Percentiles rank a stretch among this genome's conserved stretches.
Conservation (phyloP, 1,140 invertebrate genomes). For the Chironomus tepperi region DNA sequence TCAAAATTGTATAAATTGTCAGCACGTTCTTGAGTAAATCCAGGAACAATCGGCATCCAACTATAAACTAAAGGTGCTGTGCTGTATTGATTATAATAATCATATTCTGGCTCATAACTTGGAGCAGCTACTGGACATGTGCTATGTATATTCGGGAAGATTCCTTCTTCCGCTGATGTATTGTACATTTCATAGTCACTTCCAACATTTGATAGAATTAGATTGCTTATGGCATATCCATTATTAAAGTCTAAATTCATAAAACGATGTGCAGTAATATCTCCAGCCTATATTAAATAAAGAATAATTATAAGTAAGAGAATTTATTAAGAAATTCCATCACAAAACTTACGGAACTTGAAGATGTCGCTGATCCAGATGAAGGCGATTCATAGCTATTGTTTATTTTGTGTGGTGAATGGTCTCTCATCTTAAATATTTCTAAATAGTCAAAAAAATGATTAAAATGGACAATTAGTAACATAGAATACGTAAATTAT, state of each 20-base stretch:
- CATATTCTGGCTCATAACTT: conserved; percentile 15
- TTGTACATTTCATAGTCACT: background rate
- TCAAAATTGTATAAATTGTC: conserved; percentile 6
- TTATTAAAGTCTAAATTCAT: no score
- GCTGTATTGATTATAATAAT: conserved; percentile 16
- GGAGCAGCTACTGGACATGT: background rate
- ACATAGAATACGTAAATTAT: no score
- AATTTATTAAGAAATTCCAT: background rate
- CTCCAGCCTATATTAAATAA: background rate
- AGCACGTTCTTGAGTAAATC: background rate
- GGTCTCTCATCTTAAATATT: background rate
- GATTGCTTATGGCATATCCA: no score
- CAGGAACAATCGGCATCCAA: conserved; percentile 10
- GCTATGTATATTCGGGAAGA: background rate
- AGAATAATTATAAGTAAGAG: no score
- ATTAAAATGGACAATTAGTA: no score
- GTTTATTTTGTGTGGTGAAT: background rate
- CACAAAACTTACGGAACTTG: background rate
- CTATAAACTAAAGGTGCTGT: conserved; percentile 1
- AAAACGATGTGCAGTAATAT: no score
- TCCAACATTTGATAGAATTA: background rate
- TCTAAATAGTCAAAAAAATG: no score
- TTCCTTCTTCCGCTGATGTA: background rate
- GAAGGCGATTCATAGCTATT: conserved; percentile 12
- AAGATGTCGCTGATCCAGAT: background rate